Percentiles rank a stretch among this genome's conserved stretches.
phyloP scores from a whole-genome alignment of 1,140 invertebrate species.

The Coptotermes formosanus region DNA sequence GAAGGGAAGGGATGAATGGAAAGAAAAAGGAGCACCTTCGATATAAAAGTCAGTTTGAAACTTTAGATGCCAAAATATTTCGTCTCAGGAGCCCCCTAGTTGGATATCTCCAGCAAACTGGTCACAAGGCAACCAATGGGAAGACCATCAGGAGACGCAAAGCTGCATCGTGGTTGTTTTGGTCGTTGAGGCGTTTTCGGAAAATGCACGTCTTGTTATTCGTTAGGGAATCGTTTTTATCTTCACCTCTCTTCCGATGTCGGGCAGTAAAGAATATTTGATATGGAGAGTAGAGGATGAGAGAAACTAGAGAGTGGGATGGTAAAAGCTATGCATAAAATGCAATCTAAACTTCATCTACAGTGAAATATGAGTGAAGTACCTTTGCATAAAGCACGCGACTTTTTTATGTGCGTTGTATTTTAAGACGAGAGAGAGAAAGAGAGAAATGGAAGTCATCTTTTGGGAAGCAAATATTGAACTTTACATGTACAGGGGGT shows the following conservation, averaged over 20 bases:
- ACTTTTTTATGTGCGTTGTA: conserved; percentile 22
- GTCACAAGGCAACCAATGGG: conserved; percentile 16
- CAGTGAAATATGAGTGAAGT: conserved; percentile 25
- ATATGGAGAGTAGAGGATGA: conserved; percentile 21
- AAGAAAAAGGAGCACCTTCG: not conserved
- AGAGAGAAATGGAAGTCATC: not conserved
- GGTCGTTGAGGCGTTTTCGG: not conserved
- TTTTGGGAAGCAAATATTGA: not conserved
- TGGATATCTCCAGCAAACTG: not conserved
- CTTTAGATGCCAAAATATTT: conserved; percentile 1
- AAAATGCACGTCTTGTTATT: conserved; percentile 16
- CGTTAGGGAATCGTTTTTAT: conserved; percentile 28
- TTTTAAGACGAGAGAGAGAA: conserved; percentile 14
- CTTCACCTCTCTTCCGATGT: conserved; percentile 28
- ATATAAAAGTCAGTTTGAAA: conserved; percentile 19
- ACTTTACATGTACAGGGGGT: not conserved
- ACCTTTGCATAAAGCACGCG: conserved; percentile 26
- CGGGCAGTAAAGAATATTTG: conserved; percentile 32
- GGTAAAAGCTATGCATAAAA: conserved; percentile 34
- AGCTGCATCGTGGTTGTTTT: not conserved
- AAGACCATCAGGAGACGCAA: conserved; percentile 14
- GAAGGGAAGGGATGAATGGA: not conserved
- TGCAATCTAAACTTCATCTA: conserved; percentile 33
- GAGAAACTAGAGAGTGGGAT: not conserved
- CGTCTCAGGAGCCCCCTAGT: not conserved